These are phyloP conservation scores for Sitophilus oryzae DNA, from an alignment of 1,140 invertebrate genomes.

Conservation along the genomic window DNA sequence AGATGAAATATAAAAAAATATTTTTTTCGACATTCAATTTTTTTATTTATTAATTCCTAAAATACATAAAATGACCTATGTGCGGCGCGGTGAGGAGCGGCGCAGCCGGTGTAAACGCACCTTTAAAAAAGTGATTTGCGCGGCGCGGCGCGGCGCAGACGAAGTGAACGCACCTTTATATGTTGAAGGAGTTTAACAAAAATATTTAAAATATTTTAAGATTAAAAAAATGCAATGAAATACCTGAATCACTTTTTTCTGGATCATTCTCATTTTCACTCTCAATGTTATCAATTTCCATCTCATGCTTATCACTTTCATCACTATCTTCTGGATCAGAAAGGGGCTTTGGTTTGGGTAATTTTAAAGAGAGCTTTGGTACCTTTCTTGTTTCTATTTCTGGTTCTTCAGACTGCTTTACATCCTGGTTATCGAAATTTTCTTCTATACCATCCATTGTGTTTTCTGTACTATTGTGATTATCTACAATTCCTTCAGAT, in stretches of 20 bases:
- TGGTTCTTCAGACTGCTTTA: constrained; percentile 18
- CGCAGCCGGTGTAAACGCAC: no score
- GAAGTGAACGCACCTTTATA: no score
- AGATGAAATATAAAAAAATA: no score
- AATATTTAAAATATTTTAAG: no score
- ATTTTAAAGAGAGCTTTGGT: constrained; percentile 49
- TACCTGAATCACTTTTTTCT: constrained; percentile 18
- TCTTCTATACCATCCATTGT: constrained; percentile 6
- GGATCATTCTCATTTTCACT: constrained; percentile 33
- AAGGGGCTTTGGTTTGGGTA: constrained; percentile 42
- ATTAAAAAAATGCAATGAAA: no score
- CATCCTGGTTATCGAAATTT: constrained; percentile 5
- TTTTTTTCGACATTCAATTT: no score
- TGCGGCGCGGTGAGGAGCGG: no score
- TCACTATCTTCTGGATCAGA: constrained; percentile 45
- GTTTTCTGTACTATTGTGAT: neutral
- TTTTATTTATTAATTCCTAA: no score
- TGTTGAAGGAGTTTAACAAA: no score
- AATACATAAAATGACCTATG: no score
- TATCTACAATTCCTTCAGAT: neutral
- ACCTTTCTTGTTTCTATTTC: constrained; percentile 41
- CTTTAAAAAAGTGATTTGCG: no score
- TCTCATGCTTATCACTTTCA: constrained; percentile 52
- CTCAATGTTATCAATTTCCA: constrained; percentile 42
- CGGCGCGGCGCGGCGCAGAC: no score